Conservation (phyloP, 2,888 invertebrate species). For the Drosophila anceps region DNA sequence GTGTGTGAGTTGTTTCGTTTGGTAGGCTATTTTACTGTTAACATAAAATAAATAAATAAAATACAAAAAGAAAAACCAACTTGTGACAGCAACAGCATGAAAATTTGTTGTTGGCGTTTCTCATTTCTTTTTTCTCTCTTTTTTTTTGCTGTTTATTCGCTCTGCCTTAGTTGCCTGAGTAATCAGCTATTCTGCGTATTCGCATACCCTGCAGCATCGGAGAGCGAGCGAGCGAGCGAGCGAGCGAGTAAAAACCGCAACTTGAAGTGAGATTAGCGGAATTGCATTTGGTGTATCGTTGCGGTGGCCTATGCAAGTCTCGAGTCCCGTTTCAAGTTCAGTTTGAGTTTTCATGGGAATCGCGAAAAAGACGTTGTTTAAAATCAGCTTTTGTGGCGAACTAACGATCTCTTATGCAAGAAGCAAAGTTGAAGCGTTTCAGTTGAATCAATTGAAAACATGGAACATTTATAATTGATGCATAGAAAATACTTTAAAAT, state of each 20-base stretch:
- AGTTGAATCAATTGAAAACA: no score
- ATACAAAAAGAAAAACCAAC: conserved; percentile 11
- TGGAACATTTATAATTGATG: no score
- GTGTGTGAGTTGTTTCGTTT: neutral
- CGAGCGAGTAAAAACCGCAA: neutral
- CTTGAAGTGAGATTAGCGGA: neutral
- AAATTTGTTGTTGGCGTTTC: conserved; percentile 24
- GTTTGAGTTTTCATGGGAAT: no score
- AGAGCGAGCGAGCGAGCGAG: conserved; percentile 14
- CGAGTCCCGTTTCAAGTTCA: no score
- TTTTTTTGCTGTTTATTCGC: neutral
- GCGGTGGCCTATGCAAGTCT: neutral
- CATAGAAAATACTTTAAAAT: neutral
- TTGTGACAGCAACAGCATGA: conserved; percentile 47
- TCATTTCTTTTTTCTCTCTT: conserved; percentile 1
- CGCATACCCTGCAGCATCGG: conserved; percentile 2
- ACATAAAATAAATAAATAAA: conserved; percentile 55
- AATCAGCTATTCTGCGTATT: conserved; percentile 9
- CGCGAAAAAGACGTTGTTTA: no score
- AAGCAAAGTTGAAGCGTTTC: no score
- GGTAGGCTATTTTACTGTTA: conserved; percentile 41
- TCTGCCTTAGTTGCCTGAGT: conserved; percentile 23
- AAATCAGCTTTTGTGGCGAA: neutral
- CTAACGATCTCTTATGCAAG: neutral
- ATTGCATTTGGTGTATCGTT: neutral